Evolutionary conservation across 1,140 invertebrate genomes (phyloP), one percentile per base, ranked within the genome.

Genomic region (Lineus longissimus): DNA sequence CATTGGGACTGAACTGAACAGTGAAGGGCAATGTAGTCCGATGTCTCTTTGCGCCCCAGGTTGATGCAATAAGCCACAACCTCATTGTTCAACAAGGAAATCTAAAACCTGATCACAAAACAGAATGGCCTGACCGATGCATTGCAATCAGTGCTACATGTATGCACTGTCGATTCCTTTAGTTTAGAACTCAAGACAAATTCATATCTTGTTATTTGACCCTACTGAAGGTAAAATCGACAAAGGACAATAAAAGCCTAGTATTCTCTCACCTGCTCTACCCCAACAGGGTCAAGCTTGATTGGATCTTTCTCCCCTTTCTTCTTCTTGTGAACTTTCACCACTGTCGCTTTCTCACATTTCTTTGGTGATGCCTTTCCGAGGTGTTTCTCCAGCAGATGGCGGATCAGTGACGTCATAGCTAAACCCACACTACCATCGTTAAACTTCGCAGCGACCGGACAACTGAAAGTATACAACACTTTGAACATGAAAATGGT

Each of bases 341-440:
- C 33, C 33, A 36, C 33, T 36, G 4, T 57, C 22, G 22, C 55
- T 30, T 9, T 57, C 55, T 57, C 55, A 9, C 11, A 11, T 57
- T 22, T 57, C 55, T 57, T 57, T n/a, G 29, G 9, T 9, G 19
- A 19, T 15, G n/a, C 29, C 25, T 19, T 58, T 15, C 13, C 19
- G 41, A 33, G 47, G 25, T 70, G 62, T 9, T 71, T 70, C 58
- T 73, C 71, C n/a, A 77, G 60, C 23, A 77, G 67, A 57, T 73
- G 67, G 27, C 76, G 60, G 7, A 77, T 63, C 22, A 77, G 64
- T 1, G 66, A 63, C 61, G 74, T 72, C 36, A 78, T 69, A 25
- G 72, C 74, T 62, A 67, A 61, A 47, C 65, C 58, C 13, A 78
- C 75, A 4, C 71, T 70, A 2, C 67, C 73, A 63, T 78, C 73